A percentile compares a stretch with the other conserved stretches of the same genome.
phyloP scores from a whole-genome alignment of 2,113 vertebrate genomes.

The Alethe diademata region DNA sequence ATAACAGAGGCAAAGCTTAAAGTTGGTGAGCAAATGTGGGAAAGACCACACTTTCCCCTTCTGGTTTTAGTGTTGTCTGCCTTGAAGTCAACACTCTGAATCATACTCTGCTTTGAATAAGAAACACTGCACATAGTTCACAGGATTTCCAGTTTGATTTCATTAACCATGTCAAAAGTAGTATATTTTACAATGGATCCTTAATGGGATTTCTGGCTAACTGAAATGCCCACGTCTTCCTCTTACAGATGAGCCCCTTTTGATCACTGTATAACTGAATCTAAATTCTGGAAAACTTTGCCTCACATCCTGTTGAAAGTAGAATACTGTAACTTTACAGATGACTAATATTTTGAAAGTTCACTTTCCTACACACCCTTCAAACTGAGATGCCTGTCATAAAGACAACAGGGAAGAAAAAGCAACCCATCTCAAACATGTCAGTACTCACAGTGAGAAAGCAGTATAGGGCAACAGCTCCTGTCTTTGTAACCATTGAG shows the following conservation, averaged over 20 bases:
- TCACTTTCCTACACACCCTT: background rate
- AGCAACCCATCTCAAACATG: background rate
- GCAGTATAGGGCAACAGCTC: background rate
- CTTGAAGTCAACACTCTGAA: background rate
- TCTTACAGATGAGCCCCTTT: background rate
- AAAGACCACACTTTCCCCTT: background rate
- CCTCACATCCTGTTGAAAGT: background rate
- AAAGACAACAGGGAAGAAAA: background rate
- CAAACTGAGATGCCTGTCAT: background rate
- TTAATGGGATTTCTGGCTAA: background rate
- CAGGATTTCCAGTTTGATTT: background rate
- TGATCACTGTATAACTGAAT: background rate
- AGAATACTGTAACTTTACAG: background rate
- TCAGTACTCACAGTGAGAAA: background rate
- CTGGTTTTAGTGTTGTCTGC: background rate
- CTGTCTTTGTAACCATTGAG: background rate
- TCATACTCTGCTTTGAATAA: background rate
- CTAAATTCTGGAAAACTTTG: background rate
- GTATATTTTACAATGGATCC: background rate
- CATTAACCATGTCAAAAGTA: background rate
- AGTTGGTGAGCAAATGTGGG: background rate
- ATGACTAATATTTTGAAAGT: conserved; percentile 2
- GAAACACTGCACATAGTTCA: background rate
- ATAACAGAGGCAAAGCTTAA: background rate
- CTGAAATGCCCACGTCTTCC: background rate